Percentiles rank a stretch among this genome's conserved stretches.
Evolutionary conservation across 1,140 invertebrate species (phyloP).

Genomic region (Nasonia giraulti): DNA sequence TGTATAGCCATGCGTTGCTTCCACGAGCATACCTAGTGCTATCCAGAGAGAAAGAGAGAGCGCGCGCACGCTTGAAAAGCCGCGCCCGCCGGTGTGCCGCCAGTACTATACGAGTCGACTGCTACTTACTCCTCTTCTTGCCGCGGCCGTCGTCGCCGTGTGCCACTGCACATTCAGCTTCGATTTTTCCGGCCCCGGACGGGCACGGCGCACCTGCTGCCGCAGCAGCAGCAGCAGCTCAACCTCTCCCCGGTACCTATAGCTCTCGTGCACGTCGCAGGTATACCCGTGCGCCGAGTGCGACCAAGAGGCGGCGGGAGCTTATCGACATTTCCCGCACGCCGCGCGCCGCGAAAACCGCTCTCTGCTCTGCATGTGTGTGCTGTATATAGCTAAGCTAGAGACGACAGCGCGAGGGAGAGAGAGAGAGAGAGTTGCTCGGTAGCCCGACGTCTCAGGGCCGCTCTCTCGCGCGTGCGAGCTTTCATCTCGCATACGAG

Average conservation of each 20-base stretch:
- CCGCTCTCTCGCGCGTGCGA: background rate
- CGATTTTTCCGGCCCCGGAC: background rate
- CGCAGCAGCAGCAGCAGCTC: background rate
- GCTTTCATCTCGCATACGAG: background rate
- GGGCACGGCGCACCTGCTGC: background rate
- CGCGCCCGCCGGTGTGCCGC: slow-evolving; percentile 34
- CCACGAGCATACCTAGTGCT: too few species aligned
- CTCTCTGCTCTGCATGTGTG: background rate
- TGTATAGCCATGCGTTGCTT: too few species aligned
- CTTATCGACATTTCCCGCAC: slow-evolving; percentile 3
- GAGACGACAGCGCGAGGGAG: background rate
- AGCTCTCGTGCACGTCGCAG: background rate
- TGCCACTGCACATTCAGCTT: slow-evolving; percentile 19
- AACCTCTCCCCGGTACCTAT: too few species aligned
- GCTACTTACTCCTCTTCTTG: background rate
- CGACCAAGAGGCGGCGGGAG: background rate
- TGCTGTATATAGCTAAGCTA: background rate
- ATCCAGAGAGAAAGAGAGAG: slow-evolving; percentile 1
- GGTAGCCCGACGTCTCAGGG: background rate
- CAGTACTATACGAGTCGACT: background rate
- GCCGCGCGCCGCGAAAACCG: background rate
- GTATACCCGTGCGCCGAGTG: background rate
- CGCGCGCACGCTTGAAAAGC: slow-evolving; percentile 49
- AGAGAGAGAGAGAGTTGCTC: background rate
- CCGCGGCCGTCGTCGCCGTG: slow-evolving; percentile 21